These are phyloP conservation scores for Chironomus tentans DNA, from an alignment of 2,888 invertebrate genomes.

Conservation along the genomic window DNA sequence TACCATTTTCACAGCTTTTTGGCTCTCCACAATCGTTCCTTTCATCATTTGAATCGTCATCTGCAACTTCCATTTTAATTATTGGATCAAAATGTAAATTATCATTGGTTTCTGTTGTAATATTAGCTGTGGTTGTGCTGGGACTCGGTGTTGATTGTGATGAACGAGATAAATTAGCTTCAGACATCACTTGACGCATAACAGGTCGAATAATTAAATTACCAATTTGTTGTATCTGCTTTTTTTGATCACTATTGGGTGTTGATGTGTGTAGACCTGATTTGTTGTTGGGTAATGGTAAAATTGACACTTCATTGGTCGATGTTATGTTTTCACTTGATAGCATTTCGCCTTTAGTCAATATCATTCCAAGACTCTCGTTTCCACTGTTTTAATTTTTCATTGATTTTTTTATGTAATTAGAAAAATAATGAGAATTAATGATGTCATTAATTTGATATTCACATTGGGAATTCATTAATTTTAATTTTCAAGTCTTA, in stretches of 20 bases:
- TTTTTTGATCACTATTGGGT: not conserved
- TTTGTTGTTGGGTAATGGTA: not conserved
- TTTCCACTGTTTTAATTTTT: constrained; percentile 13
- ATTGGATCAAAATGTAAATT: constrained; percentile 11
- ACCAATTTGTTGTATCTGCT: not conserved
- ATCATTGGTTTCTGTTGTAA: not conserved
- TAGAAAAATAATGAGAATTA: not conserved
- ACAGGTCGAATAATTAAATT: constrained; percentile 14
- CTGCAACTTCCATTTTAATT: constrained; percentile 26
- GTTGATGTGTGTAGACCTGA: constrained; percentile 3
- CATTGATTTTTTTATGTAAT: not conserved
- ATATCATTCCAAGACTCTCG: constrained; percentile 21
- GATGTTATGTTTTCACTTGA: constrained; percentile 26
- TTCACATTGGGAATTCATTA: not conserved
- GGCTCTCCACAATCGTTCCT: not conserved
- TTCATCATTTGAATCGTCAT: constrained; percentile 4
- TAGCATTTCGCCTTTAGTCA: not conserved
- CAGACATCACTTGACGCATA: not conserved
- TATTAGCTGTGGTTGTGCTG: constrained; percentile 13
- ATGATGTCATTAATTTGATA: not conserved
- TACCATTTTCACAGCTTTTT: constrained; percentile 15
- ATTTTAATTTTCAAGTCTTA: not conserved
- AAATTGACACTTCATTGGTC: constrained; percentile 18
- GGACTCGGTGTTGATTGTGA: constrained; percentile 19
- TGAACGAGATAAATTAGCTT: constrained; percentile 3